Conservation (phyloP, 2,797 vertebrate species). For the Macropus fuliginosus region DNA sequence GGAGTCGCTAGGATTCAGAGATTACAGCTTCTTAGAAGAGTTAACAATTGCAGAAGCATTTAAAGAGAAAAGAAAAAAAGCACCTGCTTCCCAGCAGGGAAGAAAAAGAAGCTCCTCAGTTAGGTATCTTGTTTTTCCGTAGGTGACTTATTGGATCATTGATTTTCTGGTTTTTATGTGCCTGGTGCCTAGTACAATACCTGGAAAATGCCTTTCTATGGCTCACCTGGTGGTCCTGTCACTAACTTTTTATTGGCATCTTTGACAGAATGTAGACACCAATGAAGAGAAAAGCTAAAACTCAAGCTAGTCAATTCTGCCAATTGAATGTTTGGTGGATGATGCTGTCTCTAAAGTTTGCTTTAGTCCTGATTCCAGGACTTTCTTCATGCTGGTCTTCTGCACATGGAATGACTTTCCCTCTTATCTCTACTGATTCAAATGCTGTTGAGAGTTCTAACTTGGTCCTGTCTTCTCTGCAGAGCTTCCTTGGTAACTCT, state of each 20-base stretch:
- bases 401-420: not conserved
- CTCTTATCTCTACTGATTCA: not conserved
- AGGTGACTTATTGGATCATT: not conserved
- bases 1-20: not conserved
- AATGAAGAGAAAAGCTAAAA: not conserved
- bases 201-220: not conserved
- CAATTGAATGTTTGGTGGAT: not conserved
- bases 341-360: not conserved
- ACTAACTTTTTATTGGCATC: not conserved
- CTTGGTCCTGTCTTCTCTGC: not conserved
- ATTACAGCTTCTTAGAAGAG: not conserved
- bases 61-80: not conserved
- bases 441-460: not conserved
- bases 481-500: not conserved
- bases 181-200: not conserved
- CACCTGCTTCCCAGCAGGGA: not conserved
- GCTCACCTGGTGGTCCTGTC: not conserved
- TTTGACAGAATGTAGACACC: not conserved
- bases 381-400: not conserved
- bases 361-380: not conserved
- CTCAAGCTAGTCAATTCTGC: not conserved
- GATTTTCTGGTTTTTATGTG: not conserved
- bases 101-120: not conserved
- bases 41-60: constrained; percentile 2
- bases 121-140: not conserved